Evolutionary conservation across 23 tunicate genomes (phyloP).

Genomic region (Trididemnum nubilum): DNA sequence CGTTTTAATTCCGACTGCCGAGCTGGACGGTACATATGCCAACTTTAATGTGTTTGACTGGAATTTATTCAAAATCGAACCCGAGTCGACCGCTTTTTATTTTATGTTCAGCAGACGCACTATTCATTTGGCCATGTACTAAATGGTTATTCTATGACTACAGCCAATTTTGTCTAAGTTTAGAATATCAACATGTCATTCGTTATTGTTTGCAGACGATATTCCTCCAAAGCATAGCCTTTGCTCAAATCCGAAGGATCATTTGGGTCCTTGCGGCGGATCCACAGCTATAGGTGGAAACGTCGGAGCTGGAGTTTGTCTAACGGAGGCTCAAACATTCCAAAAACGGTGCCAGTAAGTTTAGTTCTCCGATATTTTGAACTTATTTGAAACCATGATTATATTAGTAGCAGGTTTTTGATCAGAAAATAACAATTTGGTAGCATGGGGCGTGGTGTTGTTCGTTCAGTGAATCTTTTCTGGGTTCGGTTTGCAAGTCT

Average conservation of each 20-base stretch:
- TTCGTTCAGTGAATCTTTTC: too few relatives aligned
- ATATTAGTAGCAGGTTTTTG: too few relatives aligned
- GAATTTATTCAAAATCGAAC: too few relatives aligned
- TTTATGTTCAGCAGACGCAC: too few relatives aligned
- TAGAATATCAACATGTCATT: background rate
- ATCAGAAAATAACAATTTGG: too few relatives aligned
- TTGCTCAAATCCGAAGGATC: constrained; percentile 38
- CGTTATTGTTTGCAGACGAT: background rate
- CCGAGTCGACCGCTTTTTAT: too few relatives aligned
- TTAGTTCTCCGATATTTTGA: background rate
- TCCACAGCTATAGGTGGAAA: constrained; percentile 13
- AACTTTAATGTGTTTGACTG: background rate
- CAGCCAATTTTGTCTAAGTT: background rate
- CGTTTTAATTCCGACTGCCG: too few relatives aligned
- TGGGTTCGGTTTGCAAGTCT: too few relatives aligned
- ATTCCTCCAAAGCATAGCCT: background rate
- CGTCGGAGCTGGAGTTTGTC: constrained; percentile 44
- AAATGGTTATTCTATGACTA: too few relatives aligned
- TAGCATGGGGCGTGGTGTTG: too few relatives aligned
- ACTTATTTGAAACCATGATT: background rate
- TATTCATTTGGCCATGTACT: too few relatives aligned
- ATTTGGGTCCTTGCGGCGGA: constrained; percentile 58
- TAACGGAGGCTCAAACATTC: background rate
- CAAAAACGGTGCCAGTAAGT: constrained; percentile 46
- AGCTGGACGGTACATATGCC: too few relatives aligned